A percentile compares a stretch with the other conserved stretches of the same genome.
Conservation (phyloP, 2,888 invertebrate genomes). For the Epinotia bilunana region DNA sequence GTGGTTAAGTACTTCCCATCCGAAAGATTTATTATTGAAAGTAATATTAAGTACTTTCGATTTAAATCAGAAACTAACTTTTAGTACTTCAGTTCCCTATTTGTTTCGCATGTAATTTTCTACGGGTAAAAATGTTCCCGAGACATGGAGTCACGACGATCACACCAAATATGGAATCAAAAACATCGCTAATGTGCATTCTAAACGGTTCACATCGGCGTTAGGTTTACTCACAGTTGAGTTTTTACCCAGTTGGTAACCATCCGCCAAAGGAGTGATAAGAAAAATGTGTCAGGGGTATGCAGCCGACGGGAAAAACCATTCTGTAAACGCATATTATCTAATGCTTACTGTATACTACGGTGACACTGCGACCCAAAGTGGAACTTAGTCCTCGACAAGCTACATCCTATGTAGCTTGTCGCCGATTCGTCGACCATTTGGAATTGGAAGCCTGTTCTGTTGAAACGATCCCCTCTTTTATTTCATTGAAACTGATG, state of each 20-base stretch:
- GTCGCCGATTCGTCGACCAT: too few species aligned
- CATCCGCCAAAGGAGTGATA: slow-evolving; percentile 61
- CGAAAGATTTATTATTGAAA: too few species aligned
- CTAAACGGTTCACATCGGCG: slow-evolving; percentile 60
- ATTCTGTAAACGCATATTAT: background rate
- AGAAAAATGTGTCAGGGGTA: slow-evolving; percentile 58
- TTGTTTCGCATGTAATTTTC: too few species aligned
- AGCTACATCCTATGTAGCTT: too few species aligned
- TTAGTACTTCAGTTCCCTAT: background rate
- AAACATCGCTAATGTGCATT: slow-evolving; percentile 37
- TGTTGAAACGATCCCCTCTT: too few species aligned
- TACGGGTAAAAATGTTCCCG: slow-evolving; percentile 5
- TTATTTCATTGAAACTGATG: background rate
- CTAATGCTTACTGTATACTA: background rate
- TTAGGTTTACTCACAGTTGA: slow-evolving; percentile 57
- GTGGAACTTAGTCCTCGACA: background rate
- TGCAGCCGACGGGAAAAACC: slow-evolving; percentile 21
- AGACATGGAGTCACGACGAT: slow-evolving; percentile 5
- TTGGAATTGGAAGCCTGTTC: background rate
- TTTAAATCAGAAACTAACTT: too few species aligned
- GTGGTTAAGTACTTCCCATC: too few species aligned
- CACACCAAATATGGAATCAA: slow-evolving; percentile 38
- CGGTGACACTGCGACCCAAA: background rate
- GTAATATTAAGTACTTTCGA: too few species aligned
- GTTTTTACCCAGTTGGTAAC: slow-evolving; percentile 62